Base-by-base conservation (phyloP, 2,113 vertebrate genomes). In the Archocentrus centrarchus region DNA sequence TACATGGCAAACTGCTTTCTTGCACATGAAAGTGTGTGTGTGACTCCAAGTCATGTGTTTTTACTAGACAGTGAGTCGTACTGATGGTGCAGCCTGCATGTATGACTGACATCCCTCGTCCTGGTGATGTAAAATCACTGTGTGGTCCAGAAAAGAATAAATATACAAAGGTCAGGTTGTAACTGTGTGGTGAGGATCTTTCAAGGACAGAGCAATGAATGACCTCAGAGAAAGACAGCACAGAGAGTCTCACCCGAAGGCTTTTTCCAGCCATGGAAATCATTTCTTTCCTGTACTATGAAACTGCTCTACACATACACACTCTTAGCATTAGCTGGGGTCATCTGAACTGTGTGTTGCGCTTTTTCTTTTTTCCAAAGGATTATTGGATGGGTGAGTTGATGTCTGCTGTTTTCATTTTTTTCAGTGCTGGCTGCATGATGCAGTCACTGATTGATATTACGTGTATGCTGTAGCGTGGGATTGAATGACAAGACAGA, bases 401-500 rank as follows among this genome's bases (percentile, higher is more conserved):
- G 77, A 77, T 82, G 64, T 76, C 50, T 53, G 47, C 47, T 35
- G 68, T 73, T 73, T 73, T 55, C 50, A 55, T 73, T 73, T 87
- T 39, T 87, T 84, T 78, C 79, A 47, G 59, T 24, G 57, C 24
- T 82, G 78, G 77, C 83, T 58, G 44, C 77, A 85, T 88, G 89
- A 78, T 83, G 79, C 79, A 63, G 81, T 77, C 6, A 11, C 62
- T 85, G 90, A 90, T 85, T 90, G 80, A 92, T 88, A 85, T 93
- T 87, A 86, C 55, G 41, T 88, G 86, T 75, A 75, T 58, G 30
- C 68, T 86, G 88, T 88, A 18, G 78, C 24, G 66, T 77, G 59
- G 87, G 85, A 89, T 85, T 90, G 90, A 88, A 91, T 93, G 83
- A 89, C 80, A 88, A 85, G 82, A 81, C 83, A 76, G 89, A 86